Base-by-base conservation (phyloP, 1,140 invertebrate species). In the Halesus radiatus region DNA sequence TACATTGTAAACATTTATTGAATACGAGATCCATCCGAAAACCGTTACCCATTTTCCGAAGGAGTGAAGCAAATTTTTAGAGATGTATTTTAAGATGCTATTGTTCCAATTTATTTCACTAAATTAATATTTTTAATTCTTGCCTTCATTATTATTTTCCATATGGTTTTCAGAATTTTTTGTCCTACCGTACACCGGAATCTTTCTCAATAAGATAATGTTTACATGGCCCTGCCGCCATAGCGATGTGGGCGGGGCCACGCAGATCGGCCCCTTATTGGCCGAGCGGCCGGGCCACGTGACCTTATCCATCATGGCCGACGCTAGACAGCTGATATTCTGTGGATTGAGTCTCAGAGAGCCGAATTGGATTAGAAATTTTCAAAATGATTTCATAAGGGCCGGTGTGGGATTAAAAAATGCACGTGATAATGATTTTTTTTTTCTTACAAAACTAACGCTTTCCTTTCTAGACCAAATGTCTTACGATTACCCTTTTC, bases 151-250 rank as follows among this genome's bases (percentile, higher is more conserved):
- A n/a, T n/a, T n/a, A n/a, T n/a, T n/a, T n/a, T n/a, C n/a, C n/a
- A 29, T 45, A 13, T 45, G 13, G 2, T 23, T 23, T 64, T 22
- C 8, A 4, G 29, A 22, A 22, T 15, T 64, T 23, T 66, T 66
- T 66, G 23, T n/a, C 22, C 62, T 29, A 66, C 62, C 29, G 62
- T 66, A 16, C 62, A 66, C 45, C 50, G 4, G 20, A 52, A 20
- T 54, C 68, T 20, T 72, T 26, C 37, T 54, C 20, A 52, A 72
- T 54, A 10, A 53, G 16, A 70, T 50, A 72, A 64, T 76, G 75
- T 76, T 76, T 76, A 76, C 75, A 64, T 78, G 20, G 50, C 62
- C 76, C 60, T 58, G 77, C 64, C 77, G 66, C 77, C 77, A 79
- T 79, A 45, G 16, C 45, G n/a, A 23, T 29, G 78, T 74, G 70